Conservation (phyloP, 2,888 invertebrate species). For the Caenorhabditis sp. region DNA sequence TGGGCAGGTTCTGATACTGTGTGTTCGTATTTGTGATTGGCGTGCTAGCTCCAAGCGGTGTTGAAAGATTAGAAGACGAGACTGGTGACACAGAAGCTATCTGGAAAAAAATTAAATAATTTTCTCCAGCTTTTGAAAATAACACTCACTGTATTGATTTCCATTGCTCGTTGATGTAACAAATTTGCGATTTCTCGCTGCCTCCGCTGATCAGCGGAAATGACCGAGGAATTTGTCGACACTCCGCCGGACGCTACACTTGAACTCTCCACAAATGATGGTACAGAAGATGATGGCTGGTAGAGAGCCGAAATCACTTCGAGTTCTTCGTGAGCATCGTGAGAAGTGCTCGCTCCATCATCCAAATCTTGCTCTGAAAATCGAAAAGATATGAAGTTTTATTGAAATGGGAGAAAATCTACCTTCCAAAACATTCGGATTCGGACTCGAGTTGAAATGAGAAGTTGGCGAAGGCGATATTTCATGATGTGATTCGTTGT, state of each 20-base stretch:
- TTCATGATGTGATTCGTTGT: not conserved
- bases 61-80: constrained; percentile 10
- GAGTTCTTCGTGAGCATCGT: not conserved
- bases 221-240: not conserved
- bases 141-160: not conserved
- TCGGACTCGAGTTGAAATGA: not conserved
- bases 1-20: not conserved
- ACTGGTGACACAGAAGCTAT: not conserved
- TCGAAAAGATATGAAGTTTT: too few relatives aligned
- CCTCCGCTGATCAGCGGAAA: not conserved
- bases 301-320: not conserved
- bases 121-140: not conserved
- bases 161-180: not conserved
- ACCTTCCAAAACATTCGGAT: constrained; percentile 7
- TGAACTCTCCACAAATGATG: not conserved
- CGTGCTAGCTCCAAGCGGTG: constrained; percentile 15
- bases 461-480: too few relatives aligned
- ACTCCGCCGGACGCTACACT: not conserved
- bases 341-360: not conserved
- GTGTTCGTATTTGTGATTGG: constrained; percentile 14
- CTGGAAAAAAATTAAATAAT: not conserved
- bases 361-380: not conserved
- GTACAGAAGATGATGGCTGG: too few relatives aligned
- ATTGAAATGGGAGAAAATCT: too few relatives aligned
- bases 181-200: not conserved